Percentiles rank a stretch among this genome's conserved stretches.
Evolutionary conservation across 2,797 vertebrate species (phyloP).

Genomic region (Coccyzus lansbergi): DNA sequence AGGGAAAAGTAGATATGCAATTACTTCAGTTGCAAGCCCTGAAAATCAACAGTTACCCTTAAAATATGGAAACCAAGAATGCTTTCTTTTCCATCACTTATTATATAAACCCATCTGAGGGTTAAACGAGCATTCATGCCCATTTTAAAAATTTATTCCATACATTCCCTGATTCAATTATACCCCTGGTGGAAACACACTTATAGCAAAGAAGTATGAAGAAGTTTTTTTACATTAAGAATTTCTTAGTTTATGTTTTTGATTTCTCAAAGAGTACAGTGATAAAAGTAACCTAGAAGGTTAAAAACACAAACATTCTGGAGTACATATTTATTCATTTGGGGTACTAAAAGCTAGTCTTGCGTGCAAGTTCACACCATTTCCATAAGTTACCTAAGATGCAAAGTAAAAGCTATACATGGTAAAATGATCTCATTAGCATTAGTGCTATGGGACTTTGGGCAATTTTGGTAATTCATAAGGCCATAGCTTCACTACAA

Average conservation of each 20-base stretch:
- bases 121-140: neutral
- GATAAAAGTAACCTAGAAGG: neutral
- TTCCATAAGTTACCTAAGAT: neutral
- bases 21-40: neutral
- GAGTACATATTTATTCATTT: neutral
- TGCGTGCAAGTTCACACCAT: neutral
- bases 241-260: neutral
- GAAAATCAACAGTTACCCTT: neutral
- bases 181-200: neutral
- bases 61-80: neutral
- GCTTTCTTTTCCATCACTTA: neutral
- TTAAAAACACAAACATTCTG: neutral
- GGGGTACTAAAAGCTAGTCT: neutral
- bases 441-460: neutral
- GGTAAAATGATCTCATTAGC: neutral
- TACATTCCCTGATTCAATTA: neutral
- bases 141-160: neutral
- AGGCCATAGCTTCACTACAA: neutral
- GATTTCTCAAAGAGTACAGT: neutral
- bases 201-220: neutral
- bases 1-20: rapidly evolving
- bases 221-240: neutral
- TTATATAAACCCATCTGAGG: neutral
- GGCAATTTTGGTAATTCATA: neutral
- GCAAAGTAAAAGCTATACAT: neutral